Percentiles rank a stretch among this genome's conserved stretches.
Conservation (phyloP, 1,140 invertebrate genomes). For the Apis laboriosa region DNA sequence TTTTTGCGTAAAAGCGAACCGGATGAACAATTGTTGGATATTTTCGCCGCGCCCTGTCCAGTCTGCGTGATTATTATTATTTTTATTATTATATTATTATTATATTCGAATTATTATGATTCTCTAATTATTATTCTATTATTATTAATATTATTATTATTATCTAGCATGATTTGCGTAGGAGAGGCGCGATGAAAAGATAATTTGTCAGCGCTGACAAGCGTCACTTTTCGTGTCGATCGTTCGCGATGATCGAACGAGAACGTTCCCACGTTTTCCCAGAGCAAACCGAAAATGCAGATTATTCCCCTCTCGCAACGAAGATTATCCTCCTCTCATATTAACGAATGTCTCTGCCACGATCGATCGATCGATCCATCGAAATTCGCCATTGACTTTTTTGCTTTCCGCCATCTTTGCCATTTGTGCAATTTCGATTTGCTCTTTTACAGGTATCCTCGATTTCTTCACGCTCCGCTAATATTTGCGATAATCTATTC, state of each 20-base stretch:
- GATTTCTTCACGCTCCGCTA: constrained; percentile 3
- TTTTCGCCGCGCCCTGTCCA: constrained; percentile 31
- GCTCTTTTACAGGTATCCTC: not conserved
- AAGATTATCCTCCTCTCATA: not conserved
- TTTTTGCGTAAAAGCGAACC: constrained; percentile 5
- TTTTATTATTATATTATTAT: constrained; percentile 16
- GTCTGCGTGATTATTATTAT: constrained; percentile 13
- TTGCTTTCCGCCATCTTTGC: not conserved
- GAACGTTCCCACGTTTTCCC: not conserved
- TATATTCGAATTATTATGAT: constrained; percentile 3
- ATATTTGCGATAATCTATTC: not conserved
- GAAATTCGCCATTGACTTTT: not conserved
- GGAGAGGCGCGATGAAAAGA: constrained; percentile 14
- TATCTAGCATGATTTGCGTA: not conserved
- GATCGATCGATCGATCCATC: not conserved
- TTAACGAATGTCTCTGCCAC: not conserved
- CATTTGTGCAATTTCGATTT: constrained; percentile 14
- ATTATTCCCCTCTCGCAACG: not conserved
- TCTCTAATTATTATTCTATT: not conserved
- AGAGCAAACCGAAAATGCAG: constrained; percentile 27
- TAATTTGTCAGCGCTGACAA: constrained; percentile 9
- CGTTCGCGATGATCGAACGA: not conserved
- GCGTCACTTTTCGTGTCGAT: not conserved
- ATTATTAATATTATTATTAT: constrained; percentile 2
- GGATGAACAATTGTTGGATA: constrained; percentile 56